These are phyloP conservation scores for Mimas tiliae DNA, from an alignment of 2,888 invertebrate species.

Conservation along the genomic window DNA sequence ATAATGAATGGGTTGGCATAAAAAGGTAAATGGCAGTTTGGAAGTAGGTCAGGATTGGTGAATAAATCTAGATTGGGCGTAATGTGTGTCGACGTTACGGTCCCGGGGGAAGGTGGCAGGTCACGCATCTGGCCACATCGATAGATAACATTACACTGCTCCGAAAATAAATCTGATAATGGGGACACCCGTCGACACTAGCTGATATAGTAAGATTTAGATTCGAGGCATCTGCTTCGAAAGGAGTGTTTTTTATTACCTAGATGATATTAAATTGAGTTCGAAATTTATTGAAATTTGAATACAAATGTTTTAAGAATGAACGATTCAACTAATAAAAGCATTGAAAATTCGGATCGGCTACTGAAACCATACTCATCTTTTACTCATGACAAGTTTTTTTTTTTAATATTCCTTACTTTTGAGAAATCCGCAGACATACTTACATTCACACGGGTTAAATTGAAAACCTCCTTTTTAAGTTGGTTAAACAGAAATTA, in stretches of 20 bases:
- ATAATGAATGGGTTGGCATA: constrained; percentile 21
- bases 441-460: too few relatives aligned
- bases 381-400: too few relatives aligned
- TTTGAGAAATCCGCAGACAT: too few relatives aligned
- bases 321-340: background rate
- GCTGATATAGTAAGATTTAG: constrained; percentile 25
- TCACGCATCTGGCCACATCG: constrained; percentile 35
- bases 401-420: too few relatives aligned
- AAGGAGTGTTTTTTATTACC: constrained; percentile 21
- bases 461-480: too few relatives aligned
- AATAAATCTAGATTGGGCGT: constrained; percentile 66
- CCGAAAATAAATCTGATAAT: constrained; percentile 41
- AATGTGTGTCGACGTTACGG: constrained; percentile 65
- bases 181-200: constrained; percentile 26
- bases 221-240: constrained; percentile 24
- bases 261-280: constrained; percentile 15
- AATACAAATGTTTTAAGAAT: background rate
- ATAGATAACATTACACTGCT: constrained; percentile 41
- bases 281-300: constrained; percentile 13
- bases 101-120: constrained; percentile 35
- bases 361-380: too few relatives aligned
- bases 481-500: too few relatives aligned
- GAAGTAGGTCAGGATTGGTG: constrained; percentile 64
- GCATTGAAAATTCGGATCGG: too few relatives aligned
- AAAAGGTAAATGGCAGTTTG: constrained; percentile 55